Evolutionary conservation across 2,888 invertebrate genomes (phyloP), one percentile per base, ranked within the genome.

Genomic region (Sarcophaga subvicina): DNA sequence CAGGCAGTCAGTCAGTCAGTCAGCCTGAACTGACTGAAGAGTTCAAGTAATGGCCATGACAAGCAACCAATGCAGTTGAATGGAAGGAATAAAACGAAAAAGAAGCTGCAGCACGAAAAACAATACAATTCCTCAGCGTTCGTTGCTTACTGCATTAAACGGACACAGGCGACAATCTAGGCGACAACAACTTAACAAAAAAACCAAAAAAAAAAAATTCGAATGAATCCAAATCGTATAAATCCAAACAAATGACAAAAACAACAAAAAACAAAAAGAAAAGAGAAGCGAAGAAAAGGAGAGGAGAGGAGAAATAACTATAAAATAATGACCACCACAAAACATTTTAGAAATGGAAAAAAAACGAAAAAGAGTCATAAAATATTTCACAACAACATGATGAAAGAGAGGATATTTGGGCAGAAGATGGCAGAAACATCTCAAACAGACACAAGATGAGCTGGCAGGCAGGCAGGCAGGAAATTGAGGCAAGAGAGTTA

Each of bases 161-260:
- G 79, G 49, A 75, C 76, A 83, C 67, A 73, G 84, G 81, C 75
- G 83, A 81, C 80, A 81, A 81, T 81, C 78, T 60, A 82, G 87
- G 87, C 87, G 84, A 87, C 87, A 87, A 84, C 77, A 77, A 71
- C 71, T 76, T 67, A 6, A 20, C 25, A 60, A 70, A 60, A 45
- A 71, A 5, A n/a, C 27, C 62, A 17, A 17, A 75, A 60, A 76
- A 70, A 66, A 66, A 66, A 54, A 37, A 37, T 37, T 37, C 37
- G 10, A 37, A 37, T 37, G 37, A 37, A 75, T 4, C 12, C 3
- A 78, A 78, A 66, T n/a, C 54, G 59, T 59, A 67, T 54, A 79
- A 83, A 71, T 84, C 64, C 75, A 64, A 25, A 75, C 70, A 75
- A 37, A 72, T 73, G 54, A 25, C 20, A 22, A 67, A 27, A 71